A percentile compares a stretch with the other conserved stretches of the same genome.
Conservation (phyloP, 2,797 vertebrate species). For the Megalops cyprinoides region DNA sequence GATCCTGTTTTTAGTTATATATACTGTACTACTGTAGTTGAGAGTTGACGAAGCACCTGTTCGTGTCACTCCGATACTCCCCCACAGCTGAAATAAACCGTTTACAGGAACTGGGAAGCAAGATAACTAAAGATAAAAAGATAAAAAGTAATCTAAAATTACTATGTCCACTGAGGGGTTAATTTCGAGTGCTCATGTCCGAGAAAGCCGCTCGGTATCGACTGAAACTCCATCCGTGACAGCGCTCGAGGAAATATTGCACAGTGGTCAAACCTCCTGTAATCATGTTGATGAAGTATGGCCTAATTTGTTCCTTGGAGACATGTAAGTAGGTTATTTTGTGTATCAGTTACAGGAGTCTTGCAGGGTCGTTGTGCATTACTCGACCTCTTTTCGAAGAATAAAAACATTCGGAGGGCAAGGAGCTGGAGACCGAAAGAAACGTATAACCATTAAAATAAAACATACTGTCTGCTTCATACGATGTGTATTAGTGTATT, state of each 20-base stretch:
- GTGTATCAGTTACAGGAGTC: too few species aligned
- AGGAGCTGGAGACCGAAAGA: too few species aligned
- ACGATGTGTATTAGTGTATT: too few species aligned
- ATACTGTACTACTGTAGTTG: background rate
- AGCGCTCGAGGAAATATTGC: conserved; percentile 82
- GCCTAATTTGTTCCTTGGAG: conserved; percentile 89
- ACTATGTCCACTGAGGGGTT: background rate
- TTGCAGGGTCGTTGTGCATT: too few species aligned
- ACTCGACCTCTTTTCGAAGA: too few species aligned
- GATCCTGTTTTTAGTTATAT: too few species aligned
- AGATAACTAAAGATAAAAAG: too few species aligned
- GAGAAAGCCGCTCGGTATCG: background rate
- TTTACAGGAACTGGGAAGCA: background rate
- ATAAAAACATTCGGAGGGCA: too few species aligned
- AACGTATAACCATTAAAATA: too few species aligned
- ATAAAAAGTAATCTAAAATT: too few species aligned
- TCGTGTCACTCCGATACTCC: background rate
- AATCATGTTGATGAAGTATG: conserved; percentile 88
- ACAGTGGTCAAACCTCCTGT: conserved; percentile 78
- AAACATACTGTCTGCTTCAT: too few species aligned
- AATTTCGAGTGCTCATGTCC: background rate
- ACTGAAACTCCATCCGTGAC: conserved; percentile 65
- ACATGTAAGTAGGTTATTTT: conserved; percentile 96
- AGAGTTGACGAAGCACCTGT: conserved; percentile 9
- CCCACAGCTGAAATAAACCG: background rate